Conservation (phyloP, 2,797 vertebrate genomes). For the Leptoclinus maculatus region DNA sequence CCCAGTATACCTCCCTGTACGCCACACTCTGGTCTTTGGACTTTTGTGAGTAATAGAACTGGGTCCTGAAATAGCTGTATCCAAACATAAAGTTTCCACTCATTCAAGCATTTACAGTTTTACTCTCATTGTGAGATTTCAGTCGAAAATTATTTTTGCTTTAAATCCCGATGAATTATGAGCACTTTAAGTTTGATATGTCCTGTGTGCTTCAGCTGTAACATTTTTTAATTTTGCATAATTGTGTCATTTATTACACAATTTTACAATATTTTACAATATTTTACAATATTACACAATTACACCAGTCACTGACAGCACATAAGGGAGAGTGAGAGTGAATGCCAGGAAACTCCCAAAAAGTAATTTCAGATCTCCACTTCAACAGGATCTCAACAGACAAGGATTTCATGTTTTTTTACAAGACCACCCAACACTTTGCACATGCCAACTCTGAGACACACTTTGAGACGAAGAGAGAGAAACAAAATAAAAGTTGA, state of each 20-base stretch:
- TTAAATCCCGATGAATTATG: neutral
- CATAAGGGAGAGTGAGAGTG: conserved; percentile 22
- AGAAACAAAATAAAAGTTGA: neutral
- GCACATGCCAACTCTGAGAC: neutral
- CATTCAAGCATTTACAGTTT: neutral
- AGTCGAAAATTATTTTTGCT: neutral
- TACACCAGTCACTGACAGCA: conserved; percentile 28
- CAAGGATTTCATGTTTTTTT: conserved; percentile 44
- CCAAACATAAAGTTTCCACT: conserved; percentile 33
- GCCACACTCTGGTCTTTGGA: conserved; percentile 74
- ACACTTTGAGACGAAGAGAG: conserved; percentile 4
- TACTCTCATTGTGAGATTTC: neutral
- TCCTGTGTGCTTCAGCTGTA: conserved; percentile 1
- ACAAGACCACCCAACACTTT: conserved; percentile 49
- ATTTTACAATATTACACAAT: too few relatives aligned
- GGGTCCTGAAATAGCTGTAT: conserved; percentile 38
- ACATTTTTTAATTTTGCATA: neutral
- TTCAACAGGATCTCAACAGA: too few relatives aligned
- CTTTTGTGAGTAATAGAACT: conserved; percentile 49
- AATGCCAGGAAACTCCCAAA: conserved; percentile 41
- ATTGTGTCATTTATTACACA: too few relatives aligned
- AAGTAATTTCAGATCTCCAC: conserved; percentile 33
- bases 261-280: too few relatives aligned
- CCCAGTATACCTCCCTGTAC: conserved; percentile 56
- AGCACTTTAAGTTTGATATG: neutral